phyloP scores from a whole-genome alignment of 2,888 invertebrate genomes.

The Eulithis testata region DNA sequence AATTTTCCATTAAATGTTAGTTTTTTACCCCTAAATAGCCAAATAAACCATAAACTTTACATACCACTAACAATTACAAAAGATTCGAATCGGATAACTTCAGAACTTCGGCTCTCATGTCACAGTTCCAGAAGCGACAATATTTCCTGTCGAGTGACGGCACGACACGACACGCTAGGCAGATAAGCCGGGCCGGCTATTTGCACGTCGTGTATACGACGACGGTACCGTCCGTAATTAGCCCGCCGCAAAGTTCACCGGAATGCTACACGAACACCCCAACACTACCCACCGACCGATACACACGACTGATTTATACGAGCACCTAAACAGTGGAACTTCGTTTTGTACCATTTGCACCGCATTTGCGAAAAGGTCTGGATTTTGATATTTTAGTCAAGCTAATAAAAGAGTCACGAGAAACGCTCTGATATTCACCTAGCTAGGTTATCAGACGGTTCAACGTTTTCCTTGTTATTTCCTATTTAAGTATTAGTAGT shows the following conservation, averaged over 20 bases:
- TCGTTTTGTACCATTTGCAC: constrained; percentile 27
- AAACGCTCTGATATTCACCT: background rate
- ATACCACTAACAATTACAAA: constrained; percentile 1
- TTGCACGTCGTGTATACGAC: constrained; percentile 64
- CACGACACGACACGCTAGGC: constrained; percentile 52
- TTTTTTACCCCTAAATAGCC: no score
- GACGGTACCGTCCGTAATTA: constrained; percentile 68
- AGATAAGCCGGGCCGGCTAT: constrained; percentile 66
- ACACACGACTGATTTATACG: constrained; percentile 36
- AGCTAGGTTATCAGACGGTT: no score
- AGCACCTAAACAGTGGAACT: constrained; percentile 25
- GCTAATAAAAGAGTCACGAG: constrained; percentile 1
- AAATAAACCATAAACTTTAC: no score
- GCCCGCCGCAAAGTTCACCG: constrained; percentile 70
- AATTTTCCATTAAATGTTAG: no score
- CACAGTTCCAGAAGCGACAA: constrained; percentile 30
- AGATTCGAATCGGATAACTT: constrained; percentile 19
- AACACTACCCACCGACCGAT: constrained; percentile 48
- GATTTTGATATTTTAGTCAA: constrained; percentile 16
- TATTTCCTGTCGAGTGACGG: constrained; percentile 43
- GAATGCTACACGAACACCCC: constrained; percentile 63
- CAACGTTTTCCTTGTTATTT: no score
- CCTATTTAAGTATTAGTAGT: no score
- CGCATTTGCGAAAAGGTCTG: constrained; percentile 12
- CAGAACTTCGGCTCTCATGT: constrained; percentile 17